phyloP scores from a whole-genome alignment of 2,113 vertebrate genomes.

The Sylvietta virens region DNA sequence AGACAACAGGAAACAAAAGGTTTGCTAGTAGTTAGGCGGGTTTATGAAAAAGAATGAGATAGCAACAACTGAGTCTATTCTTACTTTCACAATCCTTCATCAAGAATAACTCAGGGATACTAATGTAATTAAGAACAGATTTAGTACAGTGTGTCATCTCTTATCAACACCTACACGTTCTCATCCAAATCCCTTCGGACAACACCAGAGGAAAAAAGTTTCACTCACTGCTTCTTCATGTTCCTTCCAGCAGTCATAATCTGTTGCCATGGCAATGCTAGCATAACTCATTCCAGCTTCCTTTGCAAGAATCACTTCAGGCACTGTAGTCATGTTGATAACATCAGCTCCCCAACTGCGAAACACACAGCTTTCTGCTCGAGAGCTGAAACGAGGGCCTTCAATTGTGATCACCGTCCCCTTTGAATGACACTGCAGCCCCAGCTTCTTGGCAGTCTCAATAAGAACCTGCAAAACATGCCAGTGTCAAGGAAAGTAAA shows the following conservation, averaged over 20 bases:
- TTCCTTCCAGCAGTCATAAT: constrained; percentile 98
- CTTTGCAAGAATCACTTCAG: constrained; percentile 94
- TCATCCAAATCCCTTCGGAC: not conserved
- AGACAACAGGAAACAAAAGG: not conserved
- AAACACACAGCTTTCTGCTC: constrained; percentile 91
- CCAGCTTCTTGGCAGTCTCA: constrained; percentile 85
- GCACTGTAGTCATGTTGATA: constrained; percentile 98
- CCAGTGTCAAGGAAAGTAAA: not conserved
- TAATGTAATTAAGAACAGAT: not conserved
- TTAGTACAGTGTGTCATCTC: not conserved
- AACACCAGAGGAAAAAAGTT: not conserved
- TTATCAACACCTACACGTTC: not conserved
- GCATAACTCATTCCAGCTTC: constrained; percentile 94
- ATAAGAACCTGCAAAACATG: constrained; percentile 79
- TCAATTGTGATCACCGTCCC: constrained; percentile 92
- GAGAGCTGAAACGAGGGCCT: constrained; percentile 93
- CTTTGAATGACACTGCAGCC: constrained; percentile 85
- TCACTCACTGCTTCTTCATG: constrained; percentile 90
- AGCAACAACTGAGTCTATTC: not conserved
- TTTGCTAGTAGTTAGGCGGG: not conserved
- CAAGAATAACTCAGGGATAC: not conserved
- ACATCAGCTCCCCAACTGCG: constrained; percentile 92
- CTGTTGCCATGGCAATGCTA: constrained; percentile 95
- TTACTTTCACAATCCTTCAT: not conserved
- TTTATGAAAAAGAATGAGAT: not conserved